Base-by-base conservation (phyloP, 2,888 invertebrate species). In the Mythimna pallens region DNA sequence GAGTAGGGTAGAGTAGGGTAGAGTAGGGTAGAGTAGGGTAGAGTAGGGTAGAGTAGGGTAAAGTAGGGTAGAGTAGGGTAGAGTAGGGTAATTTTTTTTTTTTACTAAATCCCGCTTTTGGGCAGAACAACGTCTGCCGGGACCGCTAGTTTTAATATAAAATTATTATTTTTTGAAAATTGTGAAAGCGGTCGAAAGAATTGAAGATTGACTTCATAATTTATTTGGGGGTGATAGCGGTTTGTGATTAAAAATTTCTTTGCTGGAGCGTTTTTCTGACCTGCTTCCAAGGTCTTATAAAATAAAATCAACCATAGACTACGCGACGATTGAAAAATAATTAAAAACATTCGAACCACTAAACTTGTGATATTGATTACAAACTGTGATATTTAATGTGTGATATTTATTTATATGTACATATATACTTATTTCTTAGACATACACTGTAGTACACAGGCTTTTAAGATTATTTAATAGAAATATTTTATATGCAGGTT, bases 391-490 rank as follows among this genome's bases (percentile, higher is more conserved):
- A 81, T 80, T 34, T 30, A 70, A 63, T 66, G 76, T 82, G 83
- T 80, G 76, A 81, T 85, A 84, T 80, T 58, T 78, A 84, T 83
- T 71, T 79, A 81, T 85, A 73, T 78, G 65, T 85, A 80, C 68
- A 66, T 83, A 81, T 78, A 65, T 75, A 71, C 62, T 63, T 74
- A 66, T 69, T 73, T 57, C 68, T 65, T 82, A 80, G 69, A 66
- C 43, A 34, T 74, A 72, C 64, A 67, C 62, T 76, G 76, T 86
- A 78, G 83, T 58, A 58, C 6, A 74, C 65, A 30, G 36, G 64
- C 36, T 61, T 73, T 73, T 50, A 55, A 34, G 50, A 62, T 62
- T 68, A 78, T 58, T 70, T 25, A 40, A 64, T 58, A 64, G 14
- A 54, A 47, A 22, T 47, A 61, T 10, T 30, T 64, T 8, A 14